Base-by-base conservation (phyloP, 2,797 vertebrate genomes). In the Sebastolobus alascanus region DNA sequence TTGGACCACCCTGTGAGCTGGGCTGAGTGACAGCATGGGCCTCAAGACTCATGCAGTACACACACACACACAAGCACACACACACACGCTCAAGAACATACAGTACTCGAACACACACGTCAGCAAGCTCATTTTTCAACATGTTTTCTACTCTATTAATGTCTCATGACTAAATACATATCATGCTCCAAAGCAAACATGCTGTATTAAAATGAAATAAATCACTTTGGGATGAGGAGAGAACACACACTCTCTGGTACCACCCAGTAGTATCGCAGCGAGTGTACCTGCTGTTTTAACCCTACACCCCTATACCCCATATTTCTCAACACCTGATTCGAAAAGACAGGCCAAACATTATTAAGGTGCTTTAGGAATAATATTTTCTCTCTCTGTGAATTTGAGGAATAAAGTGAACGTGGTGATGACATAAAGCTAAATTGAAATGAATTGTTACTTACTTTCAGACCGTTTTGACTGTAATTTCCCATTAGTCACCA, bases 1-100 rank as follows among this genome's bases (percentile, higher is more conserved):
- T 94, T 84, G 89, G 94, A 95, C 94, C 94, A 95, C 94, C 94
- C 93, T 95, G 94, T 25, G 87, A 91, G 94, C 91, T 88, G 89
- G 89, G 92, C 92, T 95, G 92, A 94, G 90, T 94, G 93, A 95
- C 93, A 94, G 93, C 89, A 69, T 80, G 90, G 92, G 94, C 93
- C 94, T 93, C 91, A 90, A 87, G 86, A 90, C 91, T 88, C 82
- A 79, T 55, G 73, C 86, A 74, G 75, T 18, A 79, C 68, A 79
- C 87, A 65, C 63, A 69, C 65, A 46, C 75, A 64, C 61, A 76
- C 52, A 78, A 63, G 50, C 58, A 68, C 73, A 68, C 72, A 82
- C 77, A 80, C 75, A 63, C 58, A 67, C 73, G 25, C 64, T 76
- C 65, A 70, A 66, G 61, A 88, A 81, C 86, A 90, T 84, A 87